Percentiles rank a stretch among this genome's conserved stretches.
Evolutionary conservation across 1,140 invertebrate species (phyloP).

Genomic region (Teleogryllus occipitalis): DNA sequence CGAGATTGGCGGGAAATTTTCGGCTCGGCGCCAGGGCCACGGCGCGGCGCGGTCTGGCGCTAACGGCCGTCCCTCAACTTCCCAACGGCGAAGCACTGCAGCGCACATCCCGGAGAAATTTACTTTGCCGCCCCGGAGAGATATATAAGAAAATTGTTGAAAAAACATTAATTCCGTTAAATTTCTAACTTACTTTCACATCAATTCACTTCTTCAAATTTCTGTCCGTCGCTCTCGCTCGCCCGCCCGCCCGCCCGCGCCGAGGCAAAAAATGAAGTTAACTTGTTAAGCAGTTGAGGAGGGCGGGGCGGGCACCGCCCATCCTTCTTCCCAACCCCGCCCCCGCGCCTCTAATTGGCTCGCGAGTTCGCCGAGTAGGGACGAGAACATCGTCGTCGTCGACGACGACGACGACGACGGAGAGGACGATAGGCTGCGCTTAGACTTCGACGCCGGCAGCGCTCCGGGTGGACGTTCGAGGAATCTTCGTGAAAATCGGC

Average conservation of each 20-base stretch:
- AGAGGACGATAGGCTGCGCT: background rate
- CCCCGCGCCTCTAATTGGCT: background rate
- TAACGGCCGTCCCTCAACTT: background rate
- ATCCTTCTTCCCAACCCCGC: background rate
- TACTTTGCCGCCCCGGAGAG: background rate
- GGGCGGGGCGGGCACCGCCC: too few species aligned
- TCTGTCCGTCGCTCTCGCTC: background rate
- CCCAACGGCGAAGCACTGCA: background rate
- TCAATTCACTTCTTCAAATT: slow-evolving; percentile 5
- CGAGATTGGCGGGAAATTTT: background rate
- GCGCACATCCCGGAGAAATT: background rate
- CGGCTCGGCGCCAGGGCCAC: background rate
- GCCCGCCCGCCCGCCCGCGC: too few species aligned
- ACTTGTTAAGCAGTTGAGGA: background rate
- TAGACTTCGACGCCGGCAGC: too few species aligned
- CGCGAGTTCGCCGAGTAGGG: background rate
- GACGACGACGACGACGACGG: background rate
- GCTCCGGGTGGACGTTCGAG: background rate
- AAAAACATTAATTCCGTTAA: slow-evolving; percentile 6
- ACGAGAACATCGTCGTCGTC: background rate
- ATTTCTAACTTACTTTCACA: slow-evolving; percentile 1
- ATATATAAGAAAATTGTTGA: slow-evolving; percentile 6
- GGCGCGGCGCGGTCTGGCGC: too few species aligned
- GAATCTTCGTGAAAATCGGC: background rate
- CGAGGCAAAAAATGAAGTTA: background rate